Evolutionary conservation across 2,797 vertebrate genomes (phyloP).

Genomic region (Epinephelus awoara): DNA sequence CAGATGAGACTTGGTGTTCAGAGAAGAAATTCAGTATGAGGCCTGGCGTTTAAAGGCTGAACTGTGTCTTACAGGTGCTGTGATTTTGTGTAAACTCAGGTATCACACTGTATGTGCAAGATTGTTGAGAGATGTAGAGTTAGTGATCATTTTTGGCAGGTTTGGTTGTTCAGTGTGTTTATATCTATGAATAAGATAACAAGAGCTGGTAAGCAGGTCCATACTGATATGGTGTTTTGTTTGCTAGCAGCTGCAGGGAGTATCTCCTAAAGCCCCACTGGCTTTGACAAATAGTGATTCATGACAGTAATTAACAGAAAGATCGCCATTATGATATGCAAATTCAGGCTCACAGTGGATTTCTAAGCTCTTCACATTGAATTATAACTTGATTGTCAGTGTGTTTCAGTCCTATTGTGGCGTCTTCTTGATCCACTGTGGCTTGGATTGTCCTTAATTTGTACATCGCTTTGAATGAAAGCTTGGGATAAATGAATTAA

Average conservation of each 20-base stretch:
- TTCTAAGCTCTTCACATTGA: not conserved
- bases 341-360: not conserved
- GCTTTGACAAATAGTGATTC: constrained; percentile 18
- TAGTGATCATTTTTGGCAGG: not conserved
- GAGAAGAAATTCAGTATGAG: not conserved
- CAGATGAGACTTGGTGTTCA: not conserved
- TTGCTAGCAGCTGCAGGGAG: constrained; percentile 12
- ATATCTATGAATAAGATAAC: not conserved
- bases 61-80: not conserved
- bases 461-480: not conserved
- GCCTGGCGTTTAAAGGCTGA: not conserved
- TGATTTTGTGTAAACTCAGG: not conserved
- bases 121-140: not conserved
- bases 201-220: not conserved
- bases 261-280: not conserved
- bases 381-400: not conserved
- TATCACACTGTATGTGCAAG: not conserved
- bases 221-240: not conserved
- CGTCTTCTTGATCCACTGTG: not conserved
- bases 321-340: not conserved
- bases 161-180: not conserved
- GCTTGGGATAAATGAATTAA: not conserved
- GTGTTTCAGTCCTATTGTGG: constrained; percentile 1
- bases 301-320: constrained; percentile 18
- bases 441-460: not conserved